Percentiles rank a stretch among this genome's conserved stretches.
phyloP scores from a whole-genome alignment of 2,888 invertebrate species.

The Orthosia gothica region DNA sequence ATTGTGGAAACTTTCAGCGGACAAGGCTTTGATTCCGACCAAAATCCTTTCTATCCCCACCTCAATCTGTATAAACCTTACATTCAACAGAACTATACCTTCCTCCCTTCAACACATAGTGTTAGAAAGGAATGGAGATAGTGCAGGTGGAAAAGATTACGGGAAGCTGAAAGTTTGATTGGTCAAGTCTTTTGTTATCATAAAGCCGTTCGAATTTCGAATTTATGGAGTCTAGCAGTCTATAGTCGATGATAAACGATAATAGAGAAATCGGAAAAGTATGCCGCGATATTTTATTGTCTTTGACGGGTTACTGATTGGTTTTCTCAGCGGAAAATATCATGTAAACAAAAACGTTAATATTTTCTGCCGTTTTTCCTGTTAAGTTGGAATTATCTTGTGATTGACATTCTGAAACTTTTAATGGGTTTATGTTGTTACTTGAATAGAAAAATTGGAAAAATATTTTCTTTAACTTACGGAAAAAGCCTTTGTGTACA shows the following conservation, averaged over 20 bases:
- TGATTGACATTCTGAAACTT: conserved; percentile 38
- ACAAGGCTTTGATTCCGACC: conserved; percentile 68
- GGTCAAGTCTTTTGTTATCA: conserved; percentile 59
- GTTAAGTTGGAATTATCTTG: conserved; percentile 30
- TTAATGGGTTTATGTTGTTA: conserved; percentile 45
- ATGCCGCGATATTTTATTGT: conserved; percentile 49
- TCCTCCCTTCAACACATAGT: conserved; percentile 19
- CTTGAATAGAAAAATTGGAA: conserved; percentile 13
- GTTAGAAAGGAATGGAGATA: conserved; percentile 25
- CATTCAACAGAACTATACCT: conserved; percentile 44
- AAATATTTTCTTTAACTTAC: conserved; percentile 9
- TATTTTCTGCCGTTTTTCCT: conserved; percentile 27
- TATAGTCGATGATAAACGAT: conserved; percentile 53
- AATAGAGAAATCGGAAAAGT: conserved; percentile 49
- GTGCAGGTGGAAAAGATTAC: conserved; percentile 56
- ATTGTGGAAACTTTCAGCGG: conserved; percentile 74
- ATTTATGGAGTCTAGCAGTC: conserved; percentile 51
- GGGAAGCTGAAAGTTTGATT: conserved; percentile 56
- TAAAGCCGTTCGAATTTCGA: conserved; percentile 44
- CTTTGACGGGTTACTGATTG: conserved; percentile 47
- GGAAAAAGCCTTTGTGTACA: conserved; percentile 9
- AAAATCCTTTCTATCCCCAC: conserved; percentile 52
- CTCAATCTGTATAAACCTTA: conserved; percentile 42
- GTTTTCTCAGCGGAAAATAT: conserved; percentile 13
- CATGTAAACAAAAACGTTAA: conserved; percentile 33